Evolutionary conservation across 2,888 invertebrate genomes (phyloP).

Genomic region (Caenorhabditis zanzibari): DNA sequence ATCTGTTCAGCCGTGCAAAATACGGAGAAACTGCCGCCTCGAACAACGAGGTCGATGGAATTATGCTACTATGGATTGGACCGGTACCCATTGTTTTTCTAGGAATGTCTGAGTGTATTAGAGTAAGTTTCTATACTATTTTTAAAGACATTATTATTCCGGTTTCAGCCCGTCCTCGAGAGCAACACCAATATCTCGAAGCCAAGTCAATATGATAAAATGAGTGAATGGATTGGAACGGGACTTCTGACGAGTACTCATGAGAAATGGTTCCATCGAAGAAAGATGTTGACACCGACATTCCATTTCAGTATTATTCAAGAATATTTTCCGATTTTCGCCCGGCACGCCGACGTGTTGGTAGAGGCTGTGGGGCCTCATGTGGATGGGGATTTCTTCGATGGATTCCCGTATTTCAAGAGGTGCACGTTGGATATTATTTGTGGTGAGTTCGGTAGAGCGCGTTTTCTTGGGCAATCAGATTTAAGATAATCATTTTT

Average conservation of each 20-base stretch:
- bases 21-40: conserved; percentile 48
- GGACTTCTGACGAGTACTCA: conserved; percentile 85
- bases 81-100: conserved; percentile 72
- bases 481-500: too few species aligned
- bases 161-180: conserved; percentile 66
- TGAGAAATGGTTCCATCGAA: conserved; percentile 84
- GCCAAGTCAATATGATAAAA: conserved; percentile 84
- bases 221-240: conserved; percentile 85
- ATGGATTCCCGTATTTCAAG: conserved; percentile 85
- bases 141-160: background rate
- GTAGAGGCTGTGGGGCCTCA: conserved; percentile 82
- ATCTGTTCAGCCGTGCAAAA: conserved; percentile 50
- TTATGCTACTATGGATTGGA: conserved; percentile 69
- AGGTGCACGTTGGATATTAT: conserved; percentile 85
- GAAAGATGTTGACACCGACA: conserved; percentile 85
- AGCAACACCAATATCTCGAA: conserved; percentile 82
- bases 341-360: conserved; percentile 79
- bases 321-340: conserved; percentile 83
- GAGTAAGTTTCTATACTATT: conserved; percentile 37
- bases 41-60: conserved; percentile 53
- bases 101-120: conserved; percentile 66
- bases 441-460: conserved; percentile 77
- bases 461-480: too few species aligned
- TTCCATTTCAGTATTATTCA: conserved; percentile 85
- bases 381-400: conserved; percentile 82